These are phyloP conservation scores for Strigamia maritima DNA, from an alignment of 2,888 invertebrate genomes.

Conservation along the genomic window DNA sequence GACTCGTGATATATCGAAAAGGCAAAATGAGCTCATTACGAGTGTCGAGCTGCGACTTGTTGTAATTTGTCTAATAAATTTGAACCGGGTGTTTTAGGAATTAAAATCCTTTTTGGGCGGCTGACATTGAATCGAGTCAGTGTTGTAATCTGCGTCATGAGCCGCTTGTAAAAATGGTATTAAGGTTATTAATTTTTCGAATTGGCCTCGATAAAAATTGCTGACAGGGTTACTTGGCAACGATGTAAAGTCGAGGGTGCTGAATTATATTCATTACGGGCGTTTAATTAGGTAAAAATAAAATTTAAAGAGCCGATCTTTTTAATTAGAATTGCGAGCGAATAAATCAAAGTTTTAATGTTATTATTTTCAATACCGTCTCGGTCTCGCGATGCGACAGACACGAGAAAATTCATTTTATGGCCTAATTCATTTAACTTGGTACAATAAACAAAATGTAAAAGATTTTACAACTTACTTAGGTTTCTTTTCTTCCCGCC, in stretches of 20 bases:
- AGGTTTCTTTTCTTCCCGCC: no score
- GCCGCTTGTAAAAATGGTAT: constrained; percentile 4
- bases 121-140: not conserved
- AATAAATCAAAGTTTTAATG: not conserved
- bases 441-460: no score
- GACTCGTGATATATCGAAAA: not conserved
- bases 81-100: not conserved
- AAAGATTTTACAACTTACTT: no score
- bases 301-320: not conserved
- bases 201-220: not conserved
- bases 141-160: constrained; percentile 4
- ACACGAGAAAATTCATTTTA: not conserved
- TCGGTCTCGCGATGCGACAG: no score
- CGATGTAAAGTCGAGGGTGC: not conserved
- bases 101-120: not conserved
- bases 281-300: not conserved
- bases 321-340: not conserved
- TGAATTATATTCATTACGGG: not conserved
- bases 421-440: not conserved
- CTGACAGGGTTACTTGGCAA: not conserved
- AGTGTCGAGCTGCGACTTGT: not conserved
- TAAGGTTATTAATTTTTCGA: not conserved
- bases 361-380: not conserved
- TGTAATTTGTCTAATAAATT: constrained; percentile 4
- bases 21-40: constrained; percentile 4